phyloP scores from a whole-genome alignment of 2,113 vertebrate genomes.

The Macquaria ambigua region DNA sequence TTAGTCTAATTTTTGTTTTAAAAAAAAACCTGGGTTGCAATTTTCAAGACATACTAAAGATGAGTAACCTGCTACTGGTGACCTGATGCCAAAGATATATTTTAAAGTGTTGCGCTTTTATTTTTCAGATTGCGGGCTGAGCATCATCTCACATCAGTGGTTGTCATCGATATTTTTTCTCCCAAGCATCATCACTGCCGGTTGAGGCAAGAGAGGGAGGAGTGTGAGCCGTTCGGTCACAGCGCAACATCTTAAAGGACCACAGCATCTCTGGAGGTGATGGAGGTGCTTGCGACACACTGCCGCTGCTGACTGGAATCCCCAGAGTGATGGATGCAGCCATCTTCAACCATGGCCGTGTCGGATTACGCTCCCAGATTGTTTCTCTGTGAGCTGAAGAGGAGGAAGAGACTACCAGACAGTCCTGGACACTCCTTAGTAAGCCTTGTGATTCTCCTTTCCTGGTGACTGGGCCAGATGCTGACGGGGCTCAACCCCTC shows the following conservation, averaged over 20 bases:
- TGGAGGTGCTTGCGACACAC: slow-evolving; percentile 51
- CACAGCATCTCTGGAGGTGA: slow-evolving; percentile 48
- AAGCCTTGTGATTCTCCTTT: neutral
- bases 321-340: slow-evolving; percentile 61
- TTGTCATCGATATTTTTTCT: neutral
- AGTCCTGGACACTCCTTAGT: neutral
- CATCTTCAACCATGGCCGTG: slow-evolving; percentile 43
- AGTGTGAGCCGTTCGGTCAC: neutral
- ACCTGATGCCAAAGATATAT: neutral
- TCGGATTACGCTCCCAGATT: slow-evolving; percentile 23
- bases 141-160: neutral
- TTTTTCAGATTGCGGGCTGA: slow-evolving; percentile 22
- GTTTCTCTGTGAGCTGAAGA: slow-evolving; percentile 59
- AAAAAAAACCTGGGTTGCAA: neutral
- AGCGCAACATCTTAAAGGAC: slow-evolving; percentile 46
- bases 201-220: slow-evolving; percentile 16
- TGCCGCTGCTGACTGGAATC: neutral
- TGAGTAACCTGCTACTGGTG: accelerated
- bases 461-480: slow-evolving; percentile 16
- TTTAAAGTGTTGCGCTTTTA: neutral
- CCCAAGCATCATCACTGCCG: neutral
- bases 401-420: slow-evolving; percentile 12
- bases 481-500: neutral
- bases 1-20: neutral
- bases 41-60: neutral